A percentile compares a stretch with the other conserved stretches of the same genome.
Conservation (phyloP, 2,113 vertebrate species). For the Chrysochloris asiatica region DNA sequence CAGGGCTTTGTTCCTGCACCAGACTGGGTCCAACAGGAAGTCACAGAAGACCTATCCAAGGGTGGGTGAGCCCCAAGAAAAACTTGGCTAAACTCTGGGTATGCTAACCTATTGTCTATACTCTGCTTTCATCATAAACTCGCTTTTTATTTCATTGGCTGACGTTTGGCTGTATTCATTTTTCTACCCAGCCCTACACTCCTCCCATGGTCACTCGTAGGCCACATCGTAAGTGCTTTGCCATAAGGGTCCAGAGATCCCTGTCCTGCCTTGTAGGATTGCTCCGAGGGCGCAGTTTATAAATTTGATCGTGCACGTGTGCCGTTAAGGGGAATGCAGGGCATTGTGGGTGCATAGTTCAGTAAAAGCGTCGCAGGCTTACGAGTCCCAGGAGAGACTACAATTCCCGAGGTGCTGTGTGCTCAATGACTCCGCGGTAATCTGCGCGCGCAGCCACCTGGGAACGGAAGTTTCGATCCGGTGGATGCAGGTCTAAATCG, state of each 20-base stretch:
- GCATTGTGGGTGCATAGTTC: conserved; percentile 73
- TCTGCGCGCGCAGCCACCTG: neutral
- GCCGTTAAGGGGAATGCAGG: neutral
- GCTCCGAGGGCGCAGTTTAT: neutral
- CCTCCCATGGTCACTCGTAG: neutral
- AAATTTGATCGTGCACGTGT: neutral
- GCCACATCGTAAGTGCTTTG: no score
- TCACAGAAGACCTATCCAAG: neutral
- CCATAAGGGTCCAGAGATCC: neutral
- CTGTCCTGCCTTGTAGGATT: neutral
- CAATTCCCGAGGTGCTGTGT: conserved; percentile 58
- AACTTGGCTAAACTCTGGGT: neutral
- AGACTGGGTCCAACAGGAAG: neutral
- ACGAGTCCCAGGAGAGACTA: neutral
- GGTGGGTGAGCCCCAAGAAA: neutral
- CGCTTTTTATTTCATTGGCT: conserved; percentile 28
- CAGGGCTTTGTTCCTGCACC: neutral
- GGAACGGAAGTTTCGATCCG: conserved; percentile 30
- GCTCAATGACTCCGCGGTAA: neutral
- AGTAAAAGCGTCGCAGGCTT: neutral
- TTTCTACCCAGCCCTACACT: neutral
- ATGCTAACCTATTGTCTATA: neutral
- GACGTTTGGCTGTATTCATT: neutral
- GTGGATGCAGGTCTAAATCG: neutral
- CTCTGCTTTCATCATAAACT: conserved; percentile 68